Conservation (phyloP, 2,113 vertebrate species). For the Perca schrenkii region DNA sequence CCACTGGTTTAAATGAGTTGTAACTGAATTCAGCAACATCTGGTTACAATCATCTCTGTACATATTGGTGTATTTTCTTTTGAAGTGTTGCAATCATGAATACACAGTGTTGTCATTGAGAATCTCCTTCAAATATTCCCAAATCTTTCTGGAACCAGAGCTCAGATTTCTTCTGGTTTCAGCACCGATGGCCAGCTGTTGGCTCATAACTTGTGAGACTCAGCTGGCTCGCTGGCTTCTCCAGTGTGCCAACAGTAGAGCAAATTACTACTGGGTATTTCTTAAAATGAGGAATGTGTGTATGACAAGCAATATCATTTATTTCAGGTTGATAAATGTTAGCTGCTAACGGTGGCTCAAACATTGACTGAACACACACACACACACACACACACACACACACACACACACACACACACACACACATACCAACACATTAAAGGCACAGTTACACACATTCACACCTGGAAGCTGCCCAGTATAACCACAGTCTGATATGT, state of each 20-base stretch:
- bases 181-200: constrained; percentile 18
- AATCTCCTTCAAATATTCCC: neutral
- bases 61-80: neutral
- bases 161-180: constrained; percentile 27
- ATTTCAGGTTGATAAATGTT: constrained; percentile 21
- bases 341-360: constrained; percentile 3
- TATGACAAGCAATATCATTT: constrained; percentile 17
- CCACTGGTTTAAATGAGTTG: neutral
- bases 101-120: neutral
- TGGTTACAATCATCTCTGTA: neutral
- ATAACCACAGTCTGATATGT: constrained; percentile 40
- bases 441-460: neutral
- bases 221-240: constrained; percentile 1
- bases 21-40: neutral
- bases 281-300: constrained; percentile 45
- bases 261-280: constrained; percentile 31
- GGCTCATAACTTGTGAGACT: constrained; percentile 15
- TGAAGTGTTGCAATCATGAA: neutral
- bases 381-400: constrained; percentile 12
- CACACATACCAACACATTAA: neutral
- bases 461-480: constrained; percentile 41
- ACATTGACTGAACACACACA: neutral
- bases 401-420: neutral
- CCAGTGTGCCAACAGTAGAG: constrained; percentile 9
- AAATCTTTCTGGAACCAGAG: constrained; percentile 20